Evolutionary conservation across 2,113 vertebrate species (phyloP).

Genomic region (Stegostoma tigrinum): DNA sequence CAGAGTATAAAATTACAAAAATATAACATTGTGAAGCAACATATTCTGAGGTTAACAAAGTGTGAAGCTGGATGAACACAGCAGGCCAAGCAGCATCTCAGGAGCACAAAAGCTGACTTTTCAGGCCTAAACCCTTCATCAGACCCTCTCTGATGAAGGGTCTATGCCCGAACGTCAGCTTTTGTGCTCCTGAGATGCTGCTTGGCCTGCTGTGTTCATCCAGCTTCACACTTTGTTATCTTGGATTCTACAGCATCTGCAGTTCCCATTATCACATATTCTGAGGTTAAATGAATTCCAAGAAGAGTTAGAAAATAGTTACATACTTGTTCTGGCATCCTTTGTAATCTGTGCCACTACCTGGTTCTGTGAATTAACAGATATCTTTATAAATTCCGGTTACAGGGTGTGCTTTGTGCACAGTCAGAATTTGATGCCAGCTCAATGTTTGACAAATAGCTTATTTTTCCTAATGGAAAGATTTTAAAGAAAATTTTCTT

Average conservation of each 20-base stretch:
- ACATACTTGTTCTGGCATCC: not conserved
- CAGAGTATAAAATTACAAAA: not conserved
- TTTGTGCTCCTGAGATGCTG: too few relatives aligned
- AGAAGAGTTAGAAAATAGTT: not conserved
- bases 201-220: too few relatives aligned
- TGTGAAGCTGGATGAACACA: too few relatives aligned
- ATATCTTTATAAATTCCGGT: not conserved
- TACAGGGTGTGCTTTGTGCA: not conserved
- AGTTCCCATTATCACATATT: too few relatives aligned
- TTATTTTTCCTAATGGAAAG: not conserved
- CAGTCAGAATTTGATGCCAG: not conserved
- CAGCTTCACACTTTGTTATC: too few relatives aligned
- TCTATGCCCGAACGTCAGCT: too few relatives aligned
- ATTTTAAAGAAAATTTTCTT: not conserved
- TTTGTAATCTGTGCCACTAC: not conserved
- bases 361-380: not conserved
- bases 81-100: too few relatives aligned
- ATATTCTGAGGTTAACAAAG: not conserved
- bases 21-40: not conserved
- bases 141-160: too few relatives aligned
- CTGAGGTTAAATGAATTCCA: not conserved
- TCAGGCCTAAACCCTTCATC: too few relatives aligned
- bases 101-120: too few relatives aligned
- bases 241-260: too few relatives aligned
- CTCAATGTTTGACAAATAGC: not conserved